Conservation (phyloP, 2,113 vertebrate genomes). For the Trinectes maculatus region DNA sequence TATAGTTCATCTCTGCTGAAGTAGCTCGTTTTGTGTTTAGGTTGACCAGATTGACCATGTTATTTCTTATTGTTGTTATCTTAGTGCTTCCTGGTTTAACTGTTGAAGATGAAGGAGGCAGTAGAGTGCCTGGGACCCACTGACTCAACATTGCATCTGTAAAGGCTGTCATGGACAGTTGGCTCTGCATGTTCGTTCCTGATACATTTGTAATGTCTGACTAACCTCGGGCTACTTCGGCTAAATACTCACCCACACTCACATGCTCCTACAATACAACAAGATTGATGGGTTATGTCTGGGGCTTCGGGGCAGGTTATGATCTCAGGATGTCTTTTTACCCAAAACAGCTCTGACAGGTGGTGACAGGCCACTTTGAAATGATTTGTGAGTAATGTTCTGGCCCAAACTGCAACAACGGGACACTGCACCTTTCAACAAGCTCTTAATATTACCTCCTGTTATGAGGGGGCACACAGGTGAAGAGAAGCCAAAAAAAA, state of each 20-base stretch:
- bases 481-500: slow-evolving; percentile 22
- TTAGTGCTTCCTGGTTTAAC: slow-evolving; percentile 40
- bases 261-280: slow-evolving; percentile 41
- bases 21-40: slow-evolving; percentile 7
- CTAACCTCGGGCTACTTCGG: slow-evolving; percentile 44
- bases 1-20: neutral
- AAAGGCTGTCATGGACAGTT: slow-evolving; percentile 23
- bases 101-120: slow-evolving; percentile 10
- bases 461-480: slow-evolving; percentile 39
- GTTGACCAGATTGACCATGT: slow-evolving; percentile 12
- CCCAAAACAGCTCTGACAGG: slow-evolving; percentile 37
- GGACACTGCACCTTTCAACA: slow-evolving; percentile 39
- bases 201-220: slow-evolving; percentile 44
- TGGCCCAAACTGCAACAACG: slow-evolving; percentile 20
- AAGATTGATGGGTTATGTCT: slow-evolving; percentile 64
- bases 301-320: slow-evolving; percentile 48
- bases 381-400: slow-evolving; percentile 51
- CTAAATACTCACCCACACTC: slow-evolving; percentile 30
- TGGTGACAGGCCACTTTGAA: slow-evolving; percentile 56
- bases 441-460: slow-evolving; percentile 42
- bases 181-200: slow-evolving; percentile 39
- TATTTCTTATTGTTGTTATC: too few species aligned
- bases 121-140: neutral
- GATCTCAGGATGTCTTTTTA: slow-evolving; percentile 52
- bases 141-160: slow-evolving; percentile 45